These are phyloP conservation scores for Cyclina sinensis DNA, from an alignment of 1,140 invertebrate genomes.

Conservation along the genomic window DNA sequence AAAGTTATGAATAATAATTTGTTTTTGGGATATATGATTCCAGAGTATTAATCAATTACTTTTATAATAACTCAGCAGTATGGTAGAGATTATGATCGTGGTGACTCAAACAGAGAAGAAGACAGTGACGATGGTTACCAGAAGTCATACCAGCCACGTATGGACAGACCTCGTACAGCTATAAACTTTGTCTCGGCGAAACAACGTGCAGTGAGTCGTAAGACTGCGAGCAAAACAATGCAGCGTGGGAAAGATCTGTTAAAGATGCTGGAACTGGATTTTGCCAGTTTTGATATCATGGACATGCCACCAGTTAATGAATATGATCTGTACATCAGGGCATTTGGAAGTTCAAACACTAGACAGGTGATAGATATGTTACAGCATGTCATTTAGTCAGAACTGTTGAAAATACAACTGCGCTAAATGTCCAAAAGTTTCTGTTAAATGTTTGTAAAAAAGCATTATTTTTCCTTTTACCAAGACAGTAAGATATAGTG, in stretches of 20 bases:
- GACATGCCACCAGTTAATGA: conserved; percentile 91
- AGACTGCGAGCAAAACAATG: conserved; percentile 85
- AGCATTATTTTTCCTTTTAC: too few relatives aligned
- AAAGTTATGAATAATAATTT: too few relatives aligned
- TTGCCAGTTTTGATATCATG: conserved; percentile 89
- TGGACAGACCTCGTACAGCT: conserved; percentile 40
- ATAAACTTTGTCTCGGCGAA: conserved; percentile 89
- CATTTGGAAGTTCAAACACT: conserved; percentile 91
- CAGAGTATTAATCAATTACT: too few relatives aligned
- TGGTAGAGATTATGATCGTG: neutral
- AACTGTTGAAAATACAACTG: too few relatives aligned
- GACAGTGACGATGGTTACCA: conserved; percentile 51
- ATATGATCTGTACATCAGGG: conserved; percentile 93
- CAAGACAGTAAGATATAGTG: too few relatives aligned
- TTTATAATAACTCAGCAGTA: too few relatives aligned
- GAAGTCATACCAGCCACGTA: conserved; percentile 40
- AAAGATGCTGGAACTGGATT: conserved; percentile 92
- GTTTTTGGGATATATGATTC: too few relatives aligned
- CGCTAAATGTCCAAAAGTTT: too few relatives aligned
- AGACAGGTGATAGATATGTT: conserved; percentile 86
- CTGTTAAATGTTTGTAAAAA: too few relatives aligned
- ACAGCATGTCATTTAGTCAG: too few relatives aligned
- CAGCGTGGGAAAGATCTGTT: conserved; percentile 90
- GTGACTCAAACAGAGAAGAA: conserved; percentile 3
- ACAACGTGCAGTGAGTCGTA: conserved; percentile 85